phyloP scores from a whole-genome alignment of 2,797 vertebrate species.

The Aplochiton taeniatus region DNA sequence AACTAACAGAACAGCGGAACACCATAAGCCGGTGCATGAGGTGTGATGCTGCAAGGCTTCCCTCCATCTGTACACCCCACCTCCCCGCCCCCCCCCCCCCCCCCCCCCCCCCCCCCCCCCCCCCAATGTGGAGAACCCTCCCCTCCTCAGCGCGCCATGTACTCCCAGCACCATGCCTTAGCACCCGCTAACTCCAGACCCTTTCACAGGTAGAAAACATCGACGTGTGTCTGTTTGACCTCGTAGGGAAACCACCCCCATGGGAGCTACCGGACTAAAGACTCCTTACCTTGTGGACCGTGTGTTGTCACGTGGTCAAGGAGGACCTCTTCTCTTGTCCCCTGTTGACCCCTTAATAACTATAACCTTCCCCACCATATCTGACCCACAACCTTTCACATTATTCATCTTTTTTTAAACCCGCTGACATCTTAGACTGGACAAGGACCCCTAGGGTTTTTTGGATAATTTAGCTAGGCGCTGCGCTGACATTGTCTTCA shows the following conservation, averaged over 20 bases:
- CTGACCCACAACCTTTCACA: slow-evolving; percentile 15
- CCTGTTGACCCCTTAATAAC: slow-evolving; percentile 7
- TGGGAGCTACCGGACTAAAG: slow-evolving; percentile 52
- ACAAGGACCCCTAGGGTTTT: slow-evolving; percentile 40
- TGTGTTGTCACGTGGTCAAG: slow-evolving; percentile 22
- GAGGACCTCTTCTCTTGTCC: slow-evolving; percentile 17
- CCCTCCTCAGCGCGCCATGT: slow-evolving; percentile 38
- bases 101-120: slow-evolving; percentile 21
- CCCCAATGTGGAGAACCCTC: slow-evolving; percentile 46
- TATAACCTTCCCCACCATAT: slow-evolving; percentile 25
- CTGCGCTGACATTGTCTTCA: slow-evolving; percentile 58
- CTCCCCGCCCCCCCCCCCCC: slow-evolving; percentile 8
- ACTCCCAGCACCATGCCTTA: slow-evolving; percentile 65
- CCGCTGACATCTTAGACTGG: slow-evolving; percentile 33
- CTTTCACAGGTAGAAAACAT: slow-evolving; percentile 36
- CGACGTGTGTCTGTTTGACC: slow-evolving; percentile 39
- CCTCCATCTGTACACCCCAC: slow-evolving; percentile 54
- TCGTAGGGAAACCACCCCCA: slow-evolving; percentile 35
- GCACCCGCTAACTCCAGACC: slow-evolving; percentile 53
- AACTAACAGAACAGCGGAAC: slow-evolving; percentile 70
- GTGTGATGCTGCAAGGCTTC: slow-evolving; percentile 65
- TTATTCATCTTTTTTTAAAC: slow-evolving; percentile 20
- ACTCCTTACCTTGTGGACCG: slow-evolving; percentile 33
- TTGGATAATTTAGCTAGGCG: slow-evolving; percentile 62
- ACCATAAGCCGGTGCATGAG: slow-evolving; percentile 74